Evolutionary conservation across 1,140 invertebrate genomes (phyloP), one percentile per base, ranked within the genome.

Genomic region (Meloidogyne floridensis): DNA sequence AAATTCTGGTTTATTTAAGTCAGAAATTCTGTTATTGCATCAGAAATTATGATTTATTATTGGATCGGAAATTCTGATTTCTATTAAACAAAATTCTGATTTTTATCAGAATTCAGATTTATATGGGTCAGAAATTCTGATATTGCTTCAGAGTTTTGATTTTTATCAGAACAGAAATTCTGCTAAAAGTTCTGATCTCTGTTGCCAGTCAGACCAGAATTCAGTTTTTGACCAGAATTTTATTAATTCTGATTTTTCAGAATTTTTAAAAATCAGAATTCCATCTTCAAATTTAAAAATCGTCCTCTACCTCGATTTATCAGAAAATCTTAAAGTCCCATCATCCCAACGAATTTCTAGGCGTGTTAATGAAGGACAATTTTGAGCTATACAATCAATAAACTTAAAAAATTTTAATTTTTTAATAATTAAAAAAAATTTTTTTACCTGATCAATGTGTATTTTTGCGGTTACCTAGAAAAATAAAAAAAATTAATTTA

Each of bases 261-360:
- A 54, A 11, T 11, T 54, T 95, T 94, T 90, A 96, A 2, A 47
- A 47, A 47, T 47, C 47, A 47, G 47, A 47, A 47, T 47, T 47
- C 95, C 95, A 84, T 54, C 71, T 54, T 18, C 5, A 20, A 3
- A 11, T 65, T 75, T 59, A 42, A 56, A 90, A 59, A 91, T 90
- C 82, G 91, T 71, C 91, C 9, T 18, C 91, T 98, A 98, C 90
- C 97, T 97, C 90, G 96, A 98, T 91, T 99, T 99, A 91, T 99
- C 97, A 47, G 96, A 98, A 91, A 98, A 99, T 73, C 98, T 93
- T 7, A 99, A 92, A 87, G 98, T 98, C 85, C 97, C 96, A 0
- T 97, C 96, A 91, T 99, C 98, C 98, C 98, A 99, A 85, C 96
- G 92, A 20, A 99, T 92, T 90, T 99, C 98, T 47, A 99, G 91